phyloP scores from a whole-genome alignment of 2,888 invertebrate species.

The Lycocerus yunnanus region DNA sequence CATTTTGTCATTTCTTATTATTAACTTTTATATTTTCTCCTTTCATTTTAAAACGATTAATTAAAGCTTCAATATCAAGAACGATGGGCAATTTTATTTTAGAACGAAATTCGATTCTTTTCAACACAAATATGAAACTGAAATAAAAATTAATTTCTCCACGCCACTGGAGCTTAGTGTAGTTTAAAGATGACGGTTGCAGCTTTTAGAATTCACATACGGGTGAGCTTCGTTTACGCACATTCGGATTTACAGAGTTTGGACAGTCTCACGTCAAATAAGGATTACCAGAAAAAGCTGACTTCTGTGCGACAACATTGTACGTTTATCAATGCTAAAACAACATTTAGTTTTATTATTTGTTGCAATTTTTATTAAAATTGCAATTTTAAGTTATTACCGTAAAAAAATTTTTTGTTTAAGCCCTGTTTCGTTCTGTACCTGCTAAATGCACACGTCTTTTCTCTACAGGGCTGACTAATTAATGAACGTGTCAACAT shows the following conservation, averaged over 20 bases:
- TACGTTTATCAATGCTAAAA: conserved; percentile 21
- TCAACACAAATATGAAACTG: background rate
- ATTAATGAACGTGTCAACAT: conserved; percentile 39
- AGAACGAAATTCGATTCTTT: background rate
- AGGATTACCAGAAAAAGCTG: conserved; percentile 28
- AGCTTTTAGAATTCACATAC: conserved; percentile 31
- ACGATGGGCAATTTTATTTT: background rate
- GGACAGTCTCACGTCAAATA: conserved; percentile 26
- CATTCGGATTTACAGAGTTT: conserved; percentile 29
- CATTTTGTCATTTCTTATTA: background rate
- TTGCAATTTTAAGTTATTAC: background rate
- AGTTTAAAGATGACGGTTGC: conserved; percentile 17
- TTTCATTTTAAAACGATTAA: background rate
- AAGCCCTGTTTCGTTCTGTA: conserved; percentile 4
- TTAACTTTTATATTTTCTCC: background rate
- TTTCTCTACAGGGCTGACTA: conserved; percentile 29
- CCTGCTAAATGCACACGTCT: conserved; percentile 23
- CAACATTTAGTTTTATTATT: conserved; percentile 2
- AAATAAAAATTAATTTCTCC: background rate
- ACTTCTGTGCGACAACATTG: conserved; percentile 18
- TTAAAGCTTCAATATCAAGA: background rate
- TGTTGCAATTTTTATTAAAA: background rate
- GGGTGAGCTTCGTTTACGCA: conserved; percentile 26
- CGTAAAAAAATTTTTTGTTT: too few relatives aligned
- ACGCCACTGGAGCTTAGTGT: conserved; percentile 18